Evolutionary conservation across 2,888 invertebrate genomes (phyloP).

Genomic region (Biston stratarius): DNA sequence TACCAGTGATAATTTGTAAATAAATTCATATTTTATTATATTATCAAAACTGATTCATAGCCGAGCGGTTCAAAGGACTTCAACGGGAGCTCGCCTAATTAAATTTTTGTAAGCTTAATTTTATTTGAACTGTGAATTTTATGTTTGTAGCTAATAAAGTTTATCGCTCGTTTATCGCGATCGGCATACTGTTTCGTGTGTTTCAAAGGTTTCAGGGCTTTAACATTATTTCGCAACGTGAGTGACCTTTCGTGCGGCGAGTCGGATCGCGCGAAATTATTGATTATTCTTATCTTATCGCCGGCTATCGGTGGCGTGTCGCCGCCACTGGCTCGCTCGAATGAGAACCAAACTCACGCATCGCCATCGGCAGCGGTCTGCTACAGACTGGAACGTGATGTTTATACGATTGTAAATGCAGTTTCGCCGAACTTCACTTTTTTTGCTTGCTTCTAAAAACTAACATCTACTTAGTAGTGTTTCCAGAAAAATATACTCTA

Average conservation of each 20-base stretch:
- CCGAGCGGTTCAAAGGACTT: constrained; percentile 30
- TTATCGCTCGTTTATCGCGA: constrained; percentile 49
- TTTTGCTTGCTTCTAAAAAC: not conserved
- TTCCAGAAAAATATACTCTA: too few relatives aligned
- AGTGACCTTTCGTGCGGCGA: constrained; percentile 80
- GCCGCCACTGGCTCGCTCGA: constrained; percentile 56
- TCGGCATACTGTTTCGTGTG: constrained; percentile 60
- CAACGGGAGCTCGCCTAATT: constrained; percentile 31
- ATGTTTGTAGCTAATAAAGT: constrained; percentile 35
- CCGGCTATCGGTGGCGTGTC: constrained; percentile 75
- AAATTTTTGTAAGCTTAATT: constrained; percentile 31
- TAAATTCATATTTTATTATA: not conserved
- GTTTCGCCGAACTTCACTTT: not conserved
- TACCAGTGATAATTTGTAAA: too few relatives aligned
- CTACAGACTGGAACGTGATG: constrained; percentile 19
- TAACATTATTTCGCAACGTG: constrained; percentile 75
- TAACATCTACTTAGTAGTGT: too few relatives aligned
- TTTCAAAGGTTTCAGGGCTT: constrained; percentile 50
- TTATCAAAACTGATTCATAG: not conserved
- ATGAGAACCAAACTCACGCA: constrained; percentile 68
- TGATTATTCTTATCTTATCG: constrained; percentile 75
- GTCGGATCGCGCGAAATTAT: constrained; percentile 82
- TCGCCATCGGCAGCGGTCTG: constrained; percentile 40
- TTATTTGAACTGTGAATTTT: constrained; percentile 36
- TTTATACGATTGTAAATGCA: not conserved